Conservation (phyloP, 2,888 invertebrate genomes). For the Polymixis flavicincta region DNA sequence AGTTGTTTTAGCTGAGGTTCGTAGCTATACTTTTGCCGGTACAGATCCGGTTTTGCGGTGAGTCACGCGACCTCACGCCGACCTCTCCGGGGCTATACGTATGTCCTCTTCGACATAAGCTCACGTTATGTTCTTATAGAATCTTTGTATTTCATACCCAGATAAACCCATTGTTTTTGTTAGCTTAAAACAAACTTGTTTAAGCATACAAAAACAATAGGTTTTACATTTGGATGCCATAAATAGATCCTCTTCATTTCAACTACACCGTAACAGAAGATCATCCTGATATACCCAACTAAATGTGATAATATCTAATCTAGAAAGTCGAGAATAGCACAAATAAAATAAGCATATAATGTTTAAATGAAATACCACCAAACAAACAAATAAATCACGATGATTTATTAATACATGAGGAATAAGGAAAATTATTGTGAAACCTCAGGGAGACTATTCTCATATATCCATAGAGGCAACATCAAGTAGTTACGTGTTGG, state of each 20-base stretch:
- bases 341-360: background rate
- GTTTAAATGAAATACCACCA: slow-evolving; percentile 15
- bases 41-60: slow-evolving; percentile 85
- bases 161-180: no score
- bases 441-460: slow-evolving; percentile 27
- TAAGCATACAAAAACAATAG: background rate
- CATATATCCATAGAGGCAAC: slow-evolving; percentile 40
- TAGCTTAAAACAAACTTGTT: background rate
- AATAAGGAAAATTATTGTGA: slow-evolving; percentile 46
- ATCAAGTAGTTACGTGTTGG: slow-evolving; percentile 34
- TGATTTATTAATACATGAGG: slow-evolving; percentile 27
- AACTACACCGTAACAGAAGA: background rate
- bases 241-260: background rate
- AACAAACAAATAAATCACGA: slow-evolving; percentile 37
- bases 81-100: slow-evolving; percentile 77
- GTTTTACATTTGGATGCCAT: slow-evolving; percentile 1
- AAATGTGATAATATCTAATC: background rate
- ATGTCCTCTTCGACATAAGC: slow-evolving; percentile 68
- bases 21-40: slow-evolving; percentile 45
- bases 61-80: slow-evolving; percentile 84
- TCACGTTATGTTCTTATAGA: slow-evolving; percentile 19
- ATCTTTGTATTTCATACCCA: slow-evolving; percentile 14
- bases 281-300: background rate
- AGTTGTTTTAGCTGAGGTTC: slow-evolving; percentile 29
- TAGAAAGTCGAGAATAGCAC: background rate